Base-by-base conservation (phyloP, 1,140 invertebrate species). In the Physella acuta region DNA sequence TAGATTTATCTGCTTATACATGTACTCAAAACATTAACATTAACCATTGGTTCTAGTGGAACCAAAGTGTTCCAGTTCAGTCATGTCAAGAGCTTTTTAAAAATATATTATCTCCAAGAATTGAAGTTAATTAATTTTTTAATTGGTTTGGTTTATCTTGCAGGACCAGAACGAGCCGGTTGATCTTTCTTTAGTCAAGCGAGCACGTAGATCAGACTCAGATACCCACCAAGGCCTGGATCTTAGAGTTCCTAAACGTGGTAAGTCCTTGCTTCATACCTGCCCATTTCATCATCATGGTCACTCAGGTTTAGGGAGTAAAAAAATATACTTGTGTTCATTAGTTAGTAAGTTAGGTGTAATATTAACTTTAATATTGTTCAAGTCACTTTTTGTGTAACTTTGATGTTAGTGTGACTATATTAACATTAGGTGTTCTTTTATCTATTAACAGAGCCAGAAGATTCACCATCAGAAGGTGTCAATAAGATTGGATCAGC, bases 401-500 rank as follows among this genome's bases (percentile, higher is more conserved):
- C 20, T 44, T 44, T 55, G 53, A 55, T 16, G 5, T 26, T n/a
- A n/a, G n/a, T 16, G 26, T 20, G 26, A 16, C 11, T 28, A 55
- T 16, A 55, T 16, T 16, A 55, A 16, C 5, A 36, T 62, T 44
- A 62, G 17, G 16, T 62, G 3, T 3, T 37, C 24, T 24, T 62
- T 62, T 64, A n/a, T 66, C 39, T 66, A 17, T 53, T 70, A 68
- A 24, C 71, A 76, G 78, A 81, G 36, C 52, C 66, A 26, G 77
- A 78, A 55, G 79, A 80, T 63, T 68, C 74, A 20, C 75, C 75
- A 4, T 49, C 77, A 62, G 79, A 80, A 44, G 73, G 77, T 4
- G 81, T 87, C 26, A 87, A 86, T 68, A 84, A 84, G 68, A 83
- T 81, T 39, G 76, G 76, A 11, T 81, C 79, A 36, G 76, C 80